phyloP scores from a whole-genome alignment of 2,888 invertebrate species.

The Lithosia quadra region DNA sequence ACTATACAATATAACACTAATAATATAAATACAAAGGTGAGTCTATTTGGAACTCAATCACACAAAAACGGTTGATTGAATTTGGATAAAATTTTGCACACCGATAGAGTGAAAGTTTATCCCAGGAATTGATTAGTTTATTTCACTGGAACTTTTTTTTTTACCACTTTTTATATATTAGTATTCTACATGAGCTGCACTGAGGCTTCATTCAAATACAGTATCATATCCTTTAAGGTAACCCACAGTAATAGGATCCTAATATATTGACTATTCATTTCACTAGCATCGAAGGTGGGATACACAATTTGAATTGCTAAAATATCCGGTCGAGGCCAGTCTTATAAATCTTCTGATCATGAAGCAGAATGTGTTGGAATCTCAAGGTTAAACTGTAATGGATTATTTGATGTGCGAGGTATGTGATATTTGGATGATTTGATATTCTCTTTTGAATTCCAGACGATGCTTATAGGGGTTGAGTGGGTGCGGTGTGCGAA shows the following conservation, averaged over 20 bases:
- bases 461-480: too few relatives aligned
- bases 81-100: neutral
- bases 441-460: neutral
- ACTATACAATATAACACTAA: neutral
- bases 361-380: slow-evolving; percentile 10
- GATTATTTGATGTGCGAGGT: neutral
- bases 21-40: neutral
- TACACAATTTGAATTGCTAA: slow-evolving; percentile 46
- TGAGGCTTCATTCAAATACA: neutral
- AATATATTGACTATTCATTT: slow-evolving; percentile 5
- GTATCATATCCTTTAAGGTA: neutral
- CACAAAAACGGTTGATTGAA: neutral
- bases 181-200: neutral
- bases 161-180: too few relatives aligned
- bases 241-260: neutral
- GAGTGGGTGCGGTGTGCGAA: too few relatives aligned
- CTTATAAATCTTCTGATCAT: slow-evolving; percentile 36
- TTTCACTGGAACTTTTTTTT: too few relatives aligned
- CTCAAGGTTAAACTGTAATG: slow-evolving; percentile 9
- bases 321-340: slow-evolving; percentile 15
- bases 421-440: neutral
- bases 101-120: neutral
- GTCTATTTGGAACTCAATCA: neutral
- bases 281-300: slow-evolving; percentile 21
- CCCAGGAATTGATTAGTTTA: neutral